phyloP scores from a whole-genome alignment of 2,113 vertebrate genomes.

The Bagarius yarrelli region DNA sequence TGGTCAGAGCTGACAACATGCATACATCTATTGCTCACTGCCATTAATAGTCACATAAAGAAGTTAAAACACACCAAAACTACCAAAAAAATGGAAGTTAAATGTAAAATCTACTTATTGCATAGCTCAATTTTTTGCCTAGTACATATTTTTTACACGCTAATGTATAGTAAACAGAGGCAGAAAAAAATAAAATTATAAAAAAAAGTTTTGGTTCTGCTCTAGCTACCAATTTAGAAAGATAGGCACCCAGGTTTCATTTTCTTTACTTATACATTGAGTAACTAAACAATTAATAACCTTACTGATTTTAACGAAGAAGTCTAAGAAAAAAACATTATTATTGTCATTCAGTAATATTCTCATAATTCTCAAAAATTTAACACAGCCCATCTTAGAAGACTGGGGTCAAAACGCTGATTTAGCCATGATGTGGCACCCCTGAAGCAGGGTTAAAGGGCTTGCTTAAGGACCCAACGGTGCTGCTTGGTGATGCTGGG shows the following conservation, averaged over 20 bases:
- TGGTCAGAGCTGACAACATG: slow-evolving; percentile 6
- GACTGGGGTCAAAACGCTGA: too few relatives aligned
- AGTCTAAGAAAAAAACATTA: too few relatives aligned
- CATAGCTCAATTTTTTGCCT: too few relatives aligned
- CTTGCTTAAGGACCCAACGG: too few relatives aligned
- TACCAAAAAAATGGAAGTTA: slow-evolving; percentile 4
- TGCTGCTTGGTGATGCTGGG: too few relatives aligned
- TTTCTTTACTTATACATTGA: not conserved
- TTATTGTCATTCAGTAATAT: too few relatives aligned
- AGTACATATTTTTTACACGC: not conserved
- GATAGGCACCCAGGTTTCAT: not conserved
- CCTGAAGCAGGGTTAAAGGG: too few relatives aligned
- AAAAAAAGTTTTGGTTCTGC: not conserved
- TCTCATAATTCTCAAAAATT: too few relatives aligned
- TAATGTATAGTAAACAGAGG: not conserved
- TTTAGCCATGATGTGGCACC: too few relatives aligned
- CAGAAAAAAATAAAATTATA: not conserved
- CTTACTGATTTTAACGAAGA: not conserved
- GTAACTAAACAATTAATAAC: not conserved
- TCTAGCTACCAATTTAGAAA: not conserved
- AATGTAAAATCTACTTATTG: not conserved
- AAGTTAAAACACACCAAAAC: not conserved
- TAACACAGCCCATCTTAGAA: too few relatives aligned
- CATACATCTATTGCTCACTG: slow-evolving; percentile 8
- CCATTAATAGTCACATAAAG: slow-evolving; percentile 8